Percentiles rank a stretch among this genome's conserved stretches.
Evolutionary conservation across 2,113 vertebrate genomes (phyloP).

Genomic region (Pachypanchax playfairii): DNA sequence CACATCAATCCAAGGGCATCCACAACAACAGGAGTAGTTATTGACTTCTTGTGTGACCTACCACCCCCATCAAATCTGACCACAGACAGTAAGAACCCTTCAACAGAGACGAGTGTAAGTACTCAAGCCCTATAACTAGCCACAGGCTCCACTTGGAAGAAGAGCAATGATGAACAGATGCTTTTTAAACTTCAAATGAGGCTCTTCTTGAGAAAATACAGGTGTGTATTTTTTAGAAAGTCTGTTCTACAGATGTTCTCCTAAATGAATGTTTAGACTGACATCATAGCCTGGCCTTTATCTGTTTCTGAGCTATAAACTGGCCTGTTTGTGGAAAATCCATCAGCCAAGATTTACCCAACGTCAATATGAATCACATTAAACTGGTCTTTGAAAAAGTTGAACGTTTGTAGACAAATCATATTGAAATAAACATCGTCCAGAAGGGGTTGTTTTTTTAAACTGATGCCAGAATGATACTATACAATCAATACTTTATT

Average conservation of each 20-base stretch:
- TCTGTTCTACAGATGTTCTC: not conserved
- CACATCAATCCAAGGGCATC: constrained; percentile 33
- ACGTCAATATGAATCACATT: constrained; percentile 22
- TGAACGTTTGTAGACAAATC: constrained; percentile 22
- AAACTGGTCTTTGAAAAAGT: constrained; percentile 30
- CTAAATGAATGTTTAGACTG: constrained; percentile 11
- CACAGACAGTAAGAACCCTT: constrained; percentile 10
- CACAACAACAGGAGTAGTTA: constrained; percentile 41
- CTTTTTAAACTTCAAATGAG: constrained; percentile 21
- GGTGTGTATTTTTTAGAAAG: constrained; percentile 27
- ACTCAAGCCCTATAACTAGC: constrained; percentile 18
- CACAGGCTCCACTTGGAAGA: constrained; percentile 13
- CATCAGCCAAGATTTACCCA: constrained; percentile 17
- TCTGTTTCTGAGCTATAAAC: constrained; percentile 30
- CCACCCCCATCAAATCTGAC: constrained; percentile 28
- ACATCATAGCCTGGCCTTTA: constrained; percentile 23
- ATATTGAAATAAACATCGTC: constrained; percentile 11
- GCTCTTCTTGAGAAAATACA: constrained; percentile 31
- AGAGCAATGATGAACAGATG: constrained; percentile 33
- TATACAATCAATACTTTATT: too few relatives aligned
- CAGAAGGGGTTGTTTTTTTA: not conserved
- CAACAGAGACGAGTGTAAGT: constrained; percentile 27
- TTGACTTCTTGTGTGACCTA: constrained; percentile 29
- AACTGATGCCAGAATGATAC: constrained; percentile 1
- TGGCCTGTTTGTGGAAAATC: constrained; percentile 36